Conservation (phyloP, 2,888 invertebrate species). For the Plemyria rubiginata region DNA sequence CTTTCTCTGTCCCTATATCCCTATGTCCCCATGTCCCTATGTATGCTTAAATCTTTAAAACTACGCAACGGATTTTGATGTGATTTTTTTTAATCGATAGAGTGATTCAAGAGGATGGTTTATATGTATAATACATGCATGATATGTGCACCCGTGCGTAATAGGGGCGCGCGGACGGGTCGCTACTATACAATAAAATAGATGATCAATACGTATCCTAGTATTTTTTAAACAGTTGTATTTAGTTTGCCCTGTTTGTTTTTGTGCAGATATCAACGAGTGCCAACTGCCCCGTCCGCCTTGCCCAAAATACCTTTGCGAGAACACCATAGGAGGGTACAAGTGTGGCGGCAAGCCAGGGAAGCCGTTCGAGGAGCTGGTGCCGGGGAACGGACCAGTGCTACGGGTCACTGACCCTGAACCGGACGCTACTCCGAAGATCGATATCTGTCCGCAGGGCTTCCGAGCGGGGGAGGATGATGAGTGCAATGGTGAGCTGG, state of each 20-base stretch:
- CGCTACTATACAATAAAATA: no score
- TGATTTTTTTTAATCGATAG: no score
- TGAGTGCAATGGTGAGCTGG: constrained; percentile 77
- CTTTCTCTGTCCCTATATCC: no score
- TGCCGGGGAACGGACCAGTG: constrained; percentile 44
- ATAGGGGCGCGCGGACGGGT: no score
- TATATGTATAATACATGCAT: no score
- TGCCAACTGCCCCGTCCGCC: constrained; percentile 85
- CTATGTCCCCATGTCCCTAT: no score
- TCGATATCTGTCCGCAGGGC: constrained; percentile 83
- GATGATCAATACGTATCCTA: no score
- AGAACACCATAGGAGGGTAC: constrained; percentile 81
- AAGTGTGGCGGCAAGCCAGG: constrained; percentile 77
- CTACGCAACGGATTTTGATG: no score
- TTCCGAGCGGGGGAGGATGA: constrained; percentile 80
- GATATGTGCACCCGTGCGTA: no score
- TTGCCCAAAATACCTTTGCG: constrained; percentile 78
- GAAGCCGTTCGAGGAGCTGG: constrained; percentile 65
- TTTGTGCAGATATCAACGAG: constrained; percentile 91
- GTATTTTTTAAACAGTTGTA: no score
- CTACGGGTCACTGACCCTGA: constrained; percentile 48
- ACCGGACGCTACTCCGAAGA: constrained; percentile 48
- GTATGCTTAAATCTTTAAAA: no score
- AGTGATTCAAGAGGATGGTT: no score
- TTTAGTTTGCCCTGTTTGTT: background rate